Evolutionary conservation across 2,888 invertebrate genomes (phyloP).

Genomic region (Biston stratarius): DNA sequence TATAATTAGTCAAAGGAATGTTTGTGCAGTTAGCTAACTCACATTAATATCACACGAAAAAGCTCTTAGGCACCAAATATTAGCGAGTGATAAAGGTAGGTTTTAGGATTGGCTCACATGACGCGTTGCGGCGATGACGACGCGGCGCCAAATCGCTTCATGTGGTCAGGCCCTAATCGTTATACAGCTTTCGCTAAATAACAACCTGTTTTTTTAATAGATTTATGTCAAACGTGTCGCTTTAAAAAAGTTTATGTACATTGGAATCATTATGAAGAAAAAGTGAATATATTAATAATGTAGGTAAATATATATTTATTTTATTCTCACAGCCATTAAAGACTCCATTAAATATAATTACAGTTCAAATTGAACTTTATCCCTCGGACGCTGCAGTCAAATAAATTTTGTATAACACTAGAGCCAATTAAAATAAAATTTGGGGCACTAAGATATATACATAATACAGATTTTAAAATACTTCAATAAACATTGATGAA

Average conservation of each 20-base stretch:
- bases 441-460: background rate
- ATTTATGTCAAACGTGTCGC: background rate
- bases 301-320: constrained; percentile 14
- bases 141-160: background rate
- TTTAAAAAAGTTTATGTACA: constrained; percentile 2
- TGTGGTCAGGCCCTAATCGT: background rate
- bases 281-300: constrained; percentile 7
- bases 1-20: constrained; percentile 35
- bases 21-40: constrained; percentile 33
- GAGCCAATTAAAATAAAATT: background rate
- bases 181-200: background rate
- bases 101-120: background rate
- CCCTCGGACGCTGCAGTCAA: background rate
- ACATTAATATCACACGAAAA: constrained; percentile 8
- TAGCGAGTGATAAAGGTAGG: background rate
- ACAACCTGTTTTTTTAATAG: background rate
- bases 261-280: background rate
- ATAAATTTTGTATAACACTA: background rate
- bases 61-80: background rate
- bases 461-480: background rate
- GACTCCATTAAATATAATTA: constrained; percentile 8
- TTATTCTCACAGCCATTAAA: constrained; percentile 36
- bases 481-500: constrained; percentile 3
- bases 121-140: background rate
- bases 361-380: background rate